phyloP scores from a whole-genome alignment of 2,888 invertebrate species.

The Carpatolechia fugitivella region DNA sequence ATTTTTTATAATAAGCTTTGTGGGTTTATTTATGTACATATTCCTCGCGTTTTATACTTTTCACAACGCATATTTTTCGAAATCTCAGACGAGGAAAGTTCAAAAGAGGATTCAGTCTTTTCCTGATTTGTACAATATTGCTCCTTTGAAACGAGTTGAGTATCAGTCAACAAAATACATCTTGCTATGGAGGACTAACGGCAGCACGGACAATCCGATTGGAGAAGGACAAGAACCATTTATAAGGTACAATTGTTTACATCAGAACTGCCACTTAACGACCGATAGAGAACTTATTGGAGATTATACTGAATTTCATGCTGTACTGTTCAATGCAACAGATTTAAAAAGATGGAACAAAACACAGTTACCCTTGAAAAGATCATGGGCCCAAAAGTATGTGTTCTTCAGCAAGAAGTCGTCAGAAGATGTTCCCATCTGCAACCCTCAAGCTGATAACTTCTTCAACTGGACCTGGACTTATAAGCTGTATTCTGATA shows the following conservation, averaged over 20 bases:
- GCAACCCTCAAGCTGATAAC: constrained; percentile 43
- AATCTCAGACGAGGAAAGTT: constrained; percentile 31
- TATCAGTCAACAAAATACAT: constrained; percentile 48
- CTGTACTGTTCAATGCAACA: constrained; percentile 51
- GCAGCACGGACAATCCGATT: constrained; percentile 23
- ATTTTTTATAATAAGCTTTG: constrained; percentile 57
- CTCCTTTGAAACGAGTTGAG: constrained; percentile 19
- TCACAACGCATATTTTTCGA: constrained; percentile 41
- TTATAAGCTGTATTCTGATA: constrained; percentile 62
- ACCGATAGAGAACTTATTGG: constrained; percentile 40
- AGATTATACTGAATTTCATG: constrained; percentile 52
- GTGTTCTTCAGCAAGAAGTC: constrained; percentile 54
- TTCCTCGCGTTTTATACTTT: constrained; percentile 56
- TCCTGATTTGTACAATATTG: constrained; percentile 14
- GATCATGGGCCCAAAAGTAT: constrained; percentile 53
- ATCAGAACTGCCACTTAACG: constrained; percentile 56
- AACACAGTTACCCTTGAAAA: constrained; percentile 35
- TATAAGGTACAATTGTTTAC: constrained; percentile 42
- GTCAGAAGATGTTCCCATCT: constrained; percentile 46
- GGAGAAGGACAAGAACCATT: constrained; percentile 45
- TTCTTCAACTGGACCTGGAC: constrained; percentile 73
- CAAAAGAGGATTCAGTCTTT: constrained; percentile 24
- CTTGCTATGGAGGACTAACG: constrained; percentile 45
- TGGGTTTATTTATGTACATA: constrained; percentile 52
- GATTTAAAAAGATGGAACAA: constrained; percentile 33